phyloP scores from a whole-genome alignment of 2,797 vertebrate genomes.

The Sebastes itinus region DNA sequence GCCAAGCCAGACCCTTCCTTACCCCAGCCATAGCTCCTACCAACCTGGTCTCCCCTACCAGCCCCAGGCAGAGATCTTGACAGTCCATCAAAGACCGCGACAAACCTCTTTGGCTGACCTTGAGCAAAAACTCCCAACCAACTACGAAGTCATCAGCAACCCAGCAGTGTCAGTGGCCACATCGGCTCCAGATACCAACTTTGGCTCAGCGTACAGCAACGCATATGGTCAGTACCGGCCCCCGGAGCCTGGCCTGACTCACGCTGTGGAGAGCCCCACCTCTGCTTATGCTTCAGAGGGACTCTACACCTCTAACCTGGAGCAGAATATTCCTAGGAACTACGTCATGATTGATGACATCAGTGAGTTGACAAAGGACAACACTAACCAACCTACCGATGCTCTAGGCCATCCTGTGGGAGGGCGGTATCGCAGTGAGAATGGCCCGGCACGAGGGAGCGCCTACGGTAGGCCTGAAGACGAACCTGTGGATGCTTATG shows the following conservation, averaged over 20 bases:
- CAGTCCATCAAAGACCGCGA: conserved; percentile 90
- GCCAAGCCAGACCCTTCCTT: conserved; percentile 85
- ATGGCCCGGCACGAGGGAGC: conserved; percentile 84
- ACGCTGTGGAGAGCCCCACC: conserved; percentile 86
- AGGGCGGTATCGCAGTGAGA: conserved; percentile 83
- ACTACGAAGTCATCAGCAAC: conserved; percentile 93
- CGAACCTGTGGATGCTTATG: conserved; percentile 91
- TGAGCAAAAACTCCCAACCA: conserved; percentile 96
- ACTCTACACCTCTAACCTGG: conserved; percentile 91
- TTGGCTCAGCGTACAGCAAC: conserved; percentile 83
- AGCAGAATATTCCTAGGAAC: conserved; percentile 97
- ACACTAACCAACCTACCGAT: conserved; percentile 79
- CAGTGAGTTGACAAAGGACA: conserved; percentile 97
- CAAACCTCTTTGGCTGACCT: conserved; percentile 96
- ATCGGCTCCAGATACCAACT: conserved; percentile 83
- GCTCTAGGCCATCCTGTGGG: conserved; percentile 74
- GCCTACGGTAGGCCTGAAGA: conserved; percentile 86
- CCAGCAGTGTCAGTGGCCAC: conserved; percentile 88
- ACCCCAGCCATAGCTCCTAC: conserved; percentile 81
- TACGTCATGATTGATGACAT: conserved; percentile 99
- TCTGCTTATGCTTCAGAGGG: conserved; percentile 90
- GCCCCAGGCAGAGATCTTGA: conserved; percentile 84
- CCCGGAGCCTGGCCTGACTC: conserved; percentile 83
- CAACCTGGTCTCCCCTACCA: conserved; percentile 85
- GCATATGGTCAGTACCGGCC: conserved; percentile 89